Base-by-base conservation (phyloP, 2,888 invertebrate species). In the Apodemia zela region DNA sequence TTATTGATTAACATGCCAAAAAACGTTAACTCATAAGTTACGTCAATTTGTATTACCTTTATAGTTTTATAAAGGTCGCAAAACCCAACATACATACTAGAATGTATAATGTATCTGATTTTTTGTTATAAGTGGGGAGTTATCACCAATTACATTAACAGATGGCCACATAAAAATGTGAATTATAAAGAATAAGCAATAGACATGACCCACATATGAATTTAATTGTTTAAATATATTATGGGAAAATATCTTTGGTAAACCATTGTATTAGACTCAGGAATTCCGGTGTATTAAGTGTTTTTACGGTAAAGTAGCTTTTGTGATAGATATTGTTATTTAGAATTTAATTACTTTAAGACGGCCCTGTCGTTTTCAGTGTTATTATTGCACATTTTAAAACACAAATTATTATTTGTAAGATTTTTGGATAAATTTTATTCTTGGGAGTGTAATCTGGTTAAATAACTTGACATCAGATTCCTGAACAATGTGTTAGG, bases 271-370 rank as follows among this genome's bases (percentile, higher is more conserved):
- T 51, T 51, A 51, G 51, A 51, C 51, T 51, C 51, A 51, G 21
- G 51, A 21, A 51, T 51, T 51, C 51, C 51, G 25, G 42, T 42
- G 42, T 42, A 58, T 29, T 61, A 51, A 29, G 45, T 58, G 59
- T 65, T 62, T 65, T 61, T 69, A 60, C 17, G 45, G 29, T 65
- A 65, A 66, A 59, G 68, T 82, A 78, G 73, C 73, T 81, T 82
- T 87, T 88, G 88, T 89, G 87, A 88, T 87, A 87, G 80, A 79
- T 84, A 82, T 80, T 79, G 78, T 82, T 85, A 81, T 82, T 79
- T 84, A 82, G 80, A 80, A 77, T 71, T 62, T 70, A 79, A 74
- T 72, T 68, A 68, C 67, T 66, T 38, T 65, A 61, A 47, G 17
- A 45, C 59, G 42, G 54, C 29, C 60, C 65, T 59, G 63, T 65